Base-by-base conservation (phyloP, 1,140 invertebrate genomes). In the Temnothorax curvispinosus region DNA sequence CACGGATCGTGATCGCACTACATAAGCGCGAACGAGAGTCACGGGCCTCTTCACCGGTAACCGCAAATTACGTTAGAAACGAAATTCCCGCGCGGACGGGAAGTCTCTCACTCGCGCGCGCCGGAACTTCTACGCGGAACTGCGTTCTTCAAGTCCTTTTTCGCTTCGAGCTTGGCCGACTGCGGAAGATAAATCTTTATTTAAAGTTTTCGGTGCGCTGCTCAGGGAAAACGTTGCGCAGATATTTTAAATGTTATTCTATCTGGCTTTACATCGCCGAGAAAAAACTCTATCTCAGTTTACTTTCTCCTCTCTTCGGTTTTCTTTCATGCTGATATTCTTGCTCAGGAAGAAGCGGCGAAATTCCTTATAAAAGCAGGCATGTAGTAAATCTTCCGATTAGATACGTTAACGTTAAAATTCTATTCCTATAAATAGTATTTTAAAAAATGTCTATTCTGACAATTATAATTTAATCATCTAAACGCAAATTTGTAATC, bases 111-210 rank as follows among this genome's bases (percentile, higher is more conserved):
- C 13, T 41, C 47, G 64, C 38, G 18, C 38, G 18, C 80, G 52
- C 52, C 64, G 54, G 69, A 82, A 74, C 52, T 82, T 74, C 67
- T 21, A 60, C 67, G 41, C 80, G 54, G 35, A 27, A 27, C 38
- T 60, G 69, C 80, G 80, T 84, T 74, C 80, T 75, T 84, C 80
- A 41, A 47, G 80, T 47, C 47, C 56, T 84, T 84, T 84, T 75
- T 84, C 52, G 69, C 52, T 47, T 74, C 52, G 67, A 44, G 50
- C 11, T 52, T 41, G 64, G 38, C 38, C 38, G 47, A 71, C 65
- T 81, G 41, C 80, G 80, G 54, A 74, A 84, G 80, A 84, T 84
- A 84, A 84, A 84, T 84, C 80, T 84, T 84, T 84, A 56, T 84
- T 84, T 84, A 84, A 84, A 84, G 80, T 84, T 84, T 84, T 84